Evolutionary conservation across 2,797 vertebrate genomes (phyloP), one percentile per base, ranked within the genome.

Genomic region (Pipistrellus kuhlii): DNA sequence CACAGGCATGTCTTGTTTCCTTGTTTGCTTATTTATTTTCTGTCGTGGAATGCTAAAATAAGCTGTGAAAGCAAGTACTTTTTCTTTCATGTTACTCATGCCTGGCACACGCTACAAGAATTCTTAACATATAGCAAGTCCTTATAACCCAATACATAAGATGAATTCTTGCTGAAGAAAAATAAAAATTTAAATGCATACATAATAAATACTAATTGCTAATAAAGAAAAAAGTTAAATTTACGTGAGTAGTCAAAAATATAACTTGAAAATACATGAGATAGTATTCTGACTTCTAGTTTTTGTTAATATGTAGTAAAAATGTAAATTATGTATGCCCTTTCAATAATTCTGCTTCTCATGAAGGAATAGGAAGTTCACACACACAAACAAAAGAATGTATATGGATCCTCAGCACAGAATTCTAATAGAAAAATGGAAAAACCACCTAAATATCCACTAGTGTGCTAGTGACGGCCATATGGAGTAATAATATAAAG

Each of bases 1-100:
- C 8, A 94, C 73, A 59, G 10, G 53, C 4, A 11, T 53, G 9
- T 66, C 48, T 46, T 68, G 3, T 77, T 76, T 72, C 41, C 30
- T 38, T 68, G 32, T 85, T 84, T 91, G 15, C 9, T 51, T 64
- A 85, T 32, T 38, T 91, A 23, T 91, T 89, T 93, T 81, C 62
- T 72, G 8, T 53, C 15, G 35, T 76, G n/a, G 35, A 91, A 59
- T 66, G 8, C 23, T 75, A 86, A 86, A 68, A 72, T 59, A 57
- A 59, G 30, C 5, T 91, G 23, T 69, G 18, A 64, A 89, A 80
- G n/a, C 64, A 71, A 18, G 0, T 41, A 9, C 12, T 80, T 78
- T 86, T 20, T 14, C 20, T 95, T 84, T 80, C 59, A 35, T 80
- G 17, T 80, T 84, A 78, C 21, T 72, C 17, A 57, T 32, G n/a